Evolutionary conservation across 2,797 vertebrate genomes (phyloP).

Genomic region (Poeciliopsis gracilis): DNA sequence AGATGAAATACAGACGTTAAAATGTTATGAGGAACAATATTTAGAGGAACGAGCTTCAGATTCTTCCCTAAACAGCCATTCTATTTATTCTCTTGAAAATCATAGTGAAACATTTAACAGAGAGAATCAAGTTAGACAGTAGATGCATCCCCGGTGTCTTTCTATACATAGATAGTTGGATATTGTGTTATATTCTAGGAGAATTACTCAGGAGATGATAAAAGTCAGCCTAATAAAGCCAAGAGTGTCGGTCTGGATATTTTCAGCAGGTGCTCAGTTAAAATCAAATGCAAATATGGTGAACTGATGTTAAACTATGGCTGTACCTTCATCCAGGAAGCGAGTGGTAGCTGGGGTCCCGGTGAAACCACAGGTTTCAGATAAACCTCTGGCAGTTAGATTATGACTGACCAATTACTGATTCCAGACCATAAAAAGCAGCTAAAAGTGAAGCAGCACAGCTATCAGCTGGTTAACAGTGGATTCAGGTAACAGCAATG

Average conservation of each 20-base stretch:
- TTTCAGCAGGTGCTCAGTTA: not conserved
- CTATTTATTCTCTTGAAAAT: not conserved
- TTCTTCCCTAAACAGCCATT: not conserved
- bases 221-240: not conserved
- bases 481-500: not conserved
- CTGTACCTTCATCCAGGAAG: constrained; percentile 5
- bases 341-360: not conserved
- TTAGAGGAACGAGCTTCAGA: not conserved
- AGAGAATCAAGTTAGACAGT: not conserved
- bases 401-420: not conserved
- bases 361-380: constrained; percentile 18
- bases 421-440: not conserved
- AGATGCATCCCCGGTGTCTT: not conserved
- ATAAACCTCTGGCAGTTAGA: not conserved
- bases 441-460: not conserved
- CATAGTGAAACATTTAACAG: not conserved
- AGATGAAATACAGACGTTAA: not conserved
- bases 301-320: not conserved
- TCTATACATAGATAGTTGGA: not conserved
- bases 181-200: not conserved
- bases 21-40: not conserved
- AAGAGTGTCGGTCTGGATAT: too few relatives aligned
- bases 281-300: constrained; percentile 40
- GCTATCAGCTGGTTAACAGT: not conserved
- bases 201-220: not conserved